Conservation (phyloP, 2,888 invertebrate genomes). For the Hydrotaea cyrtoneurina region DNA sequence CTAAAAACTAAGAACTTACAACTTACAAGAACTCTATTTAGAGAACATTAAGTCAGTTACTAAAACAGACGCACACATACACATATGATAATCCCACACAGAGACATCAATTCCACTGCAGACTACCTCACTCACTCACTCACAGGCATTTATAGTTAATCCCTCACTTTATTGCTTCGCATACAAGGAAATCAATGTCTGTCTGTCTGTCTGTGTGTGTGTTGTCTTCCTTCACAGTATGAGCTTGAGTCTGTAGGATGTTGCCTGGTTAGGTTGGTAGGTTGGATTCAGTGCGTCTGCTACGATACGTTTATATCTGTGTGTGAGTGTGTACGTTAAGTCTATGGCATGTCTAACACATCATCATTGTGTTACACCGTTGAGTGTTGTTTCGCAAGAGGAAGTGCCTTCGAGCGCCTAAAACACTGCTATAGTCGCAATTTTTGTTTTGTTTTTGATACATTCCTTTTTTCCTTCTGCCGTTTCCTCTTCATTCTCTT, state of each 20-base stretch:
- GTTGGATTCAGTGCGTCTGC: no score
- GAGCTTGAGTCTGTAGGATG: no score
- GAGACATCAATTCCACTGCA: neutral
- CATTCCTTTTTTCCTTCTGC: constrained; percentile 1
- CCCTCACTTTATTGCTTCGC: constrained; percentile 43
- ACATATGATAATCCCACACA: neutral
- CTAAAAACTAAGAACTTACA: neutral
- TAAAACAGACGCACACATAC: constrained; percentile 23
- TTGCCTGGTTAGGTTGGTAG: neutral
- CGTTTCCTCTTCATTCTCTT: neutral
- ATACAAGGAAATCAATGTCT: neutral
- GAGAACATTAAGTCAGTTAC: constrained; percentile 18
- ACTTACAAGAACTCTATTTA: neutral
- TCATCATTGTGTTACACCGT: constrained; percentile 15
- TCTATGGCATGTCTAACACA: constrained; percentile 52
- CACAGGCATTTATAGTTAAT: constrained; percentile 36
- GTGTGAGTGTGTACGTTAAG: constrained; percentile 1
- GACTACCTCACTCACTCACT: neutral
- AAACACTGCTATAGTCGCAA: constrained; percentile 40
- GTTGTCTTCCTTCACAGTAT: no score
- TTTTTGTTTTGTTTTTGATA: constrained; percentile 10
- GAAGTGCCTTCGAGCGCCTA: constrained; percentile 45
- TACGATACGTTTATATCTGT: no score
- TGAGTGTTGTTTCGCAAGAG: neutral
- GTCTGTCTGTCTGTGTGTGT: no score